phyloP scores from a whole-genome alignment of 2,797 vertebrate species.

The Hydrocynus forskahlii region DNA sequence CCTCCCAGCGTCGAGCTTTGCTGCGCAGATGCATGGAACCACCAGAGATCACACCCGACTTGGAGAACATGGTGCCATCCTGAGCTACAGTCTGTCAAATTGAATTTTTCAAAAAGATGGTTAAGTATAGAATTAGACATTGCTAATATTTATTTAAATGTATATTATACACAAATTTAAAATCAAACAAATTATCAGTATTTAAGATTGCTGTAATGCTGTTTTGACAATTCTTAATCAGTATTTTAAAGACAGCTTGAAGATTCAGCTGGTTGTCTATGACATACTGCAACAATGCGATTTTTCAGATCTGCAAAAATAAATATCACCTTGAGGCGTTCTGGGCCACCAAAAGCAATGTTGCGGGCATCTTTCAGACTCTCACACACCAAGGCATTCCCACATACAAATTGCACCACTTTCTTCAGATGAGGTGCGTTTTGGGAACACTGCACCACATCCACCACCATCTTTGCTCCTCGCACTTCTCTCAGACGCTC shows the following conservation, averaged over 20 bases:
- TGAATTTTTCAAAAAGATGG: background rate
- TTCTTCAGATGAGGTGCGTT: slow-evolving; percentile 76
- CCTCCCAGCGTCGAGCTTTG: slow-evolving; percentile 91
- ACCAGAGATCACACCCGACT: slow-evolving; percentile 94
- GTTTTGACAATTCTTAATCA: background rate
- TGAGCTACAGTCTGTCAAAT: slow-evolving; percentile 85
- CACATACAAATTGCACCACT: slow-evolving; percentile 92
- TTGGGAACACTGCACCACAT: slow-evolving; percentile 84
- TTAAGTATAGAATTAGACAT: background rate
- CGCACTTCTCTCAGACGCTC: slow-evolving; percentile 88
- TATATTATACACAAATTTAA: background rate
- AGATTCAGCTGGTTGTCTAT: background rate
- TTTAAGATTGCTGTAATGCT: background rate
- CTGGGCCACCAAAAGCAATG: slow-evolving; percentile 83
- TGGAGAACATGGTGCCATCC: slow-evolving; percentile 93
- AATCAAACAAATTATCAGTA: background rate
- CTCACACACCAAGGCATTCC: slow-evolving; percentile 90
- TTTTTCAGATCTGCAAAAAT: background rate
- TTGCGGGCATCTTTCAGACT: slow-evolving; percentile 85
- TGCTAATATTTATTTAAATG: background rate
- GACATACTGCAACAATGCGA: background rate
- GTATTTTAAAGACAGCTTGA: background rate
- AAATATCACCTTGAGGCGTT: slow-evolving; percentile 83
- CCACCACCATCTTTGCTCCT: slow-evolving; percentile 88
- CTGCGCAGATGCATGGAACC: slow-evolving; percentile 86